Conservation (phyloP, 2,113 vertebrate genomes). For the Seriola dumerili region DNA sequence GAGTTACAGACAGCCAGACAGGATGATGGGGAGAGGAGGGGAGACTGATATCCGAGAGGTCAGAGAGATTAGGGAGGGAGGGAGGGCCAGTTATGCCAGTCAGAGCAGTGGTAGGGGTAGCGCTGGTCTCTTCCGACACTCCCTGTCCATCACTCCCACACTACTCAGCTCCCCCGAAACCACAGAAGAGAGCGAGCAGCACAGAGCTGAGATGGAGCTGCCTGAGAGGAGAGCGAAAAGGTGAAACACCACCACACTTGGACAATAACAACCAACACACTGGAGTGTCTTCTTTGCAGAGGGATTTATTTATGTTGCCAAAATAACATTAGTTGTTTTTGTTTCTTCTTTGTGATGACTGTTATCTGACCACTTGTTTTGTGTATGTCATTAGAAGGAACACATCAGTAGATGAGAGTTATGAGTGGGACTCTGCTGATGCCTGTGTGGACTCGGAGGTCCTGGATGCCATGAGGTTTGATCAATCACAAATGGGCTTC, state of each 20-base stretch:
- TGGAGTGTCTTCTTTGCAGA: conserved; percentile 52
- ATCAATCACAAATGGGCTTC: conserved; percentile 60
- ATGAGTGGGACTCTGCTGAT: conserved; percentile 87
- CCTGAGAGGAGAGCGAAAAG: conserved; percentile 80
- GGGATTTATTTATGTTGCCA: conserved; percentile 58
- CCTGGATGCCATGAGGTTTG: conserved; percentile 80
- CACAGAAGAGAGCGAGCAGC: conserved; percentile 81
- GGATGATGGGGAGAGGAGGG: conserved; percentile 59
- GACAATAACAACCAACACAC: conserved; percentile 40
- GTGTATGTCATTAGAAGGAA: conserved; percentile 83
- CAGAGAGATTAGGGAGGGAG: conserved; percentile 74
- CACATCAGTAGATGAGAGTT: conserved; percentile 88
- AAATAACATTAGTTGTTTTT: conserved; percentile 50
- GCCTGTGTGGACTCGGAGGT: conserved; percentile 77
- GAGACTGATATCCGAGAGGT: conserved; percentile 70
- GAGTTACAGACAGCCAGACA: conserved; percentile 66
- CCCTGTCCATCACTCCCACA: conserved; percentile 85
- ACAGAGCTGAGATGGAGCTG: conserved; percentile 71
- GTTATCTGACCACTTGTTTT: conserved; percentile 62
- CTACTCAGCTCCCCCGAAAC: conserved; percentile 87
- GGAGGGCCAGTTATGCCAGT: conserved; percentile 84
- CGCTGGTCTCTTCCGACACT: conserved; percentile 81
- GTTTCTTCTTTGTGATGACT: conserved; percentile 18
- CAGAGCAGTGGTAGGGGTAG: conserved; percentile 87
- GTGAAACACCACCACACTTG: conserved; percentile 77